Percentiles rank a stretch among this genome's conserved stretches.
Conservation (phyloP, 2,113 vertebrate genomes). For the Misgurnus mizolepis region DNA sequence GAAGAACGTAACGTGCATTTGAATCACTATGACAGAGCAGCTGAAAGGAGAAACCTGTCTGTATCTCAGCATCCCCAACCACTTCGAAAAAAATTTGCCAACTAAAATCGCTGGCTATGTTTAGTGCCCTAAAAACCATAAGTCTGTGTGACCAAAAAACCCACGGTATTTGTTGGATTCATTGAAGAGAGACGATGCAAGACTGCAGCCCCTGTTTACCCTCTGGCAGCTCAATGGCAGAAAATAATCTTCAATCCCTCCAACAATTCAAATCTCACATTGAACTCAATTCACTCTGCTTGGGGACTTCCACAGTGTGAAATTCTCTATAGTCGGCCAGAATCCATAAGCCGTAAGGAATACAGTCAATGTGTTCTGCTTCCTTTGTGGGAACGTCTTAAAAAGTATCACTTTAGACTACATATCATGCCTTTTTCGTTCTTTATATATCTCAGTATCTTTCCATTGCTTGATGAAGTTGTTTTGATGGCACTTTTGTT, state of each 20-base stretch:
- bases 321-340: background rate
- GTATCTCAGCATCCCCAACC: constrained; percentile 2
- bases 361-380: background rate
- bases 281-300: constrained; percentile 10
- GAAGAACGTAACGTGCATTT: background rate
- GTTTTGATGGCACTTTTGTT: background rate
- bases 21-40: constrained; percentile 4
- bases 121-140: background rate
- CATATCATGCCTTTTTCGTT: background rate
- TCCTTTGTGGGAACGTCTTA: background rate
- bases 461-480: background rate
- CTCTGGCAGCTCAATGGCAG: constrained; percentile 3
- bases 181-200: constrained; percentile 1
- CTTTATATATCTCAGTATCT: background rate
- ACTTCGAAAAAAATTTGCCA: constrained; percentile 7
- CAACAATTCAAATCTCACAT: constrained; percentile 32
- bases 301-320: constrained; percentile 4
- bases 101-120: constrained; percentile 27
- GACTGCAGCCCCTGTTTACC: constrained; percentile 17
- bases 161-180: background rate
- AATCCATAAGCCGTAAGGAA: background rate
- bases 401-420: background rate
- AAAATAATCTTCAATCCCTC: constrained; percentile 43
- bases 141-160: constrained; percentile 10
- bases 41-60: constrained; percentile 16